phyloP scores from a whole-genome alignment of 2,113 vertebrate species.

The Peucedramus taeniatus region DNA sequence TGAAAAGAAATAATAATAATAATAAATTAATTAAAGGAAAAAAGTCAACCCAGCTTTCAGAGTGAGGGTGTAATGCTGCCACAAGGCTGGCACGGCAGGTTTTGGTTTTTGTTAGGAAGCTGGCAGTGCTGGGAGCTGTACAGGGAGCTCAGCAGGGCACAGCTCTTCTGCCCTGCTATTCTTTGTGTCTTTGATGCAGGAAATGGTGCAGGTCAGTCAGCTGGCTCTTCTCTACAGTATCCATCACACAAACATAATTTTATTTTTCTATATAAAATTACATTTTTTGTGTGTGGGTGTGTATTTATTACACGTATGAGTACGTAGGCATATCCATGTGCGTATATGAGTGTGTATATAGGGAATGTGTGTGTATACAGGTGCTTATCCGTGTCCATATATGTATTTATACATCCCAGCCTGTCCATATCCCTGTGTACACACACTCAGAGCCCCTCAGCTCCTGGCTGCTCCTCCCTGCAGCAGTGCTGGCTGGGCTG shows the following conservation, averaged over 20 bases:
- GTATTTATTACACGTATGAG: fast-evolving
- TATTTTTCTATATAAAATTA: fast-evolving
- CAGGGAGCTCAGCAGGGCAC: background rate
- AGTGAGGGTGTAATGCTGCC: background rate
- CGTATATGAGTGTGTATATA: fast-evolving
- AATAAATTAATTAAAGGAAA: background rate
- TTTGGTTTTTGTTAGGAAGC: background rate
- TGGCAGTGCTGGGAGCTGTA: background rate
- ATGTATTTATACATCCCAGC: fast-evolving
- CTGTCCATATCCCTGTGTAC: fast-evolving
- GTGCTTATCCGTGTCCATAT: fast-evolving
- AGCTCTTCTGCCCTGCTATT: background rate
- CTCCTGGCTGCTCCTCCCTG: background rate
- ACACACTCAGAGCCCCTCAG: background rate
- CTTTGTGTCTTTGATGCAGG: background rate
- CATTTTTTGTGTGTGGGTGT: background rate
- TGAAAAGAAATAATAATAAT: background rate
- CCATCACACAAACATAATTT: background rate
- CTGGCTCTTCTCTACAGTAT: background rate
- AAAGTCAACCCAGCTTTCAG: background rate
- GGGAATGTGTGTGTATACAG: fast-evolving
- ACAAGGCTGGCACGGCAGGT: background rate
- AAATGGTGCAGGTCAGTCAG: background rate
- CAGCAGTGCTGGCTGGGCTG: background rate
- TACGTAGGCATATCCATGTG: fast-evolving